Percentiles rank a stretch among this genome's conserved stretches.
phyloP scores from a whole-genome alignment of 2,113 vertebrate genomes.

The Aepyceros melampus region DNA sequence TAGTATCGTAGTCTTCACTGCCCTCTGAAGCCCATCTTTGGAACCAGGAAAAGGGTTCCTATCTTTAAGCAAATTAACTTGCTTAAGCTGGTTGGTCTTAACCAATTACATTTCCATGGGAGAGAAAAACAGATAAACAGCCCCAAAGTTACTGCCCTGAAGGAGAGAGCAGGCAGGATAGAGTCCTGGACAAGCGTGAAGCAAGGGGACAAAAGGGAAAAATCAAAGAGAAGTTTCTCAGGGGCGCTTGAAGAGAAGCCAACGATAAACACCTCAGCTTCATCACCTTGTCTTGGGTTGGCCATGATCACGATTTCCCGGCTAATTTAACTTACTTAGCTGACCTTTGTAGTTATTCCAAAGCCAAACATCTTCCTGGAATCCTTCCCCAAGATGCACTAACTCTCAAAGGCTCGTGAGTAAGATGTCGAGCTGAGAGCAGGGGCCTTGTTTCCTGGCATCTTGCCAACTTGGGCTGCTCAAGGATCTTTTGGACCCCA shows the following conservation, averaged over 20 bases:
- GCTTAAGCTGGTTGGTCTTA: neutral
- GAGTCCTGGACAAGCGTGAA: neutral
- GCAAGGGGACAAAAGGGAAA: neutral
- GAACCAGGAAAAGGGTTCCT: neutral
- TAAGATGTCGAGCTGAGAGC: constrained; percentile 25
- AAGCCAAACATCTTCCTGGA: constrained; percentile 51
- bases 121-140: constrained; percentile 8
- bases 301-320: neutral
- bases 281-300: constrained; percentile 25
- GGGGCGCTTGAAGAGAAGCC: constrained; percentile 2
- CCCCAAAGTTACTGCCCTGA: neutral
- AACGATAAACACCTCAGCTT: neutral
- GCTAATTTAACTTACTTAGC: constrained; percentile 15
- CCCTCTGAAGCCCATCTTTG: neutral
- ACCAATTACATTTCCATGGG: neutral
- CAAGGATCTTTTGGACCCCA: neutral
- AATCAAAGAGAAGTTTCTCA: neutral
- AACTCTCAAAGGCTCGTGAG: constrained; percentile 24
- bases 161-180: neutral
- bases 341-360: constrained; percentile 17
- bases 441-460: neutral
- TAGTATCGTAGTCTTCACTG: neutral
- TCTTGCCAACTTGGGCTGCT: neutral
- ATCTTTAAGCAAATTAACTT: neutral
- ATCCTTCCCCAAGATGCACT: neutral